A percentile compares a stretch with the other conserved stretches of the same genome.
Conservation (phyloP, 2,797 vertebrate genomes). For the Sardinella longiceps region DNA sequence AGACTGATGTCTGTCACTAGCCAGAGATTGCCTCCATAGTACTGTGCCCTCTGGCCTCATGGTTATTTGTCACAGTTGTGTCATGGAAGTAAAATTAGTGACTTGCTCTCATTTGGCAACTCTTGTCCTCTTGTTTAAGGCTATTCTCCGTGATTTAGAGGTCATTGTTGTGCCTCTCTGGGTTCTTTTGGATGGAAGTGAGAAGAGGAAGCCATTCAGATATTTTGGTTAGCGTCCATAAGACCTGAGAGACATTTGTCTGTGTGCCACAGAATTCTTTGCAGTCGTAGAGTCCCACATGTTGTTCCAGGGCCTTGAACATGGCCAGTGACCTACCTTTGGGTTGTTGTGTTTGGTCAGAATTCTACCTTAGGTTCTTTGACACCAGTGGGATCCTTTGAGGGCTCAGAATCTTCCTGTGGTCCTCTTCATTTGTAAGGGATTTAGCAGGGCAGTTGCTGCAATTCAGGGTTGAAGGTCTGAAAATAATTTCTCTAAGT, state of each 20-base stretch:
- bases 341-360: not conserved
- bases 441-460: slow-evolving; percentile 3
- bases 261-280: not conserved
- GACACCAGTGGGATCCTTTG: not conserved
- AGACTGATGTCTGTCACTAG: slow-evolving; percentile 22
- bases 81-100: slow-evolving; percentile 20
- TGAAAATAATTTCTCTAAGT: not conserved
- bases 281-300: not conserved
- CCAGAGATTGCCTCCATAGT: slow-evolving; percentile 5
- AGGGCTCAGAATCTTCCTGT: not conserved
- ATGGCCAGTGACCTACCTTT: too few species aligned
- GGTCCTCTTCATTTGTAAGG: not conserved
- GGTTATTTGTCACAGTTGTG: not conserved
- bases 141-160: not conserved
- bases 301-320: not conserved
- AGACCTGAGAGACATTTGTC: not conserved
- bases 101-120: not conserved
- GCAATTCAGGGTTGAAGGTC: not conserved
- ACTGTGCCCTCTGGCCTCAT: not conserved
- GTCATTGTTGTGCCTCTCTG: not conserved
- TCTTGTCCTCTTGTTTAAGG: not conserved
- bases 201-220: not conserved
- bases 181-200: not conserved
- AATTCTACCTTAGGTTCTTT: not conserved
- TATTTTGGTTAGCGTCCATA: not conserved